Percentiles rank a stretch among this genome's conserved stretches.
Conservation (phyloP, 2,797 vertebrate species). For the Steatocranus sp. region DNA sequence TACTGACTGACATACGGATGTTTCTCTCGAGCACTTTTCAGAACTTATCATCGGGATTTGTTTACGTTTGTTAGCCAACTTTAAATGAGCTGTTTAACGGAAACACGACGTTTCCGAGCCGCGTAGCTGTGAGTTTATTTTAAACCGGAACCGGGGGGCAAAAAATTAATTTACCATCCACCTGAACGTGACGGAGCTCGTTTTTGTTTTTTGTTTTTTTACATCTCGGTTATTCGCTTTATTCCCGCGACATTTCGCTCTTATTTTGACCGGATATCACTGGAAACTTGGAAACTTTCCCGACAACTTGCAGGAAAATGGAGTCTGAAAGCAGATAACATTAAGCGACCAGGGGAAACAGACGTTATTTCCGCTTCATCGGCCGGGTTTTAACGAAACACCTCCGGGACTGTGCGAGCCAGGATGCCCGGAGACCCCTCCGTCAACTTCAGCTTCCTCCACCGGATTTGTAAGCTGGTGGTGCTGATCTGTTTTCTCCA, state of each 20-base stretch:
- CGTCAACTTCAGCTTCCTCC: conserved; percentile 60
- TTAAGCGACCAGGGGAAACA: neutral
- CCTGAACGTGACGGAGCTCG: neutral
- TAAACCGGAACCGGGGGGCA: neutral
- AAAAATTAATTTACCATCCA: neutral
- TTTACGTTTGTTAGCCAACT: neutral
- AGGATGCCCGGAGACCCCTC: conserved; percentile 53
- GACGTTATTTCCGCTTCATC: neutral
- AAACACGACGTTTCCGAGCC: neutral
- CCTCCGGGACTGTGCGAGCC: neutral
- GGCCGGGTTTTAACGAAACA: neutral
- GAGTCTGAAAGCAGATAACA: conserved; percentile 3
- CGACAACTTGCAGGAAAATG: neutral
- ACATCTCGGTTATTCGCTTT: neutral
- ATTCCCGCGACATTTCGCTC: neutral
- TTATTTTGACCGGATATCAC: neutral
- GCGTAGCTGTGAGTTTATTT: neutral
- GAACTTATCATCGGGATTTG: neutral
- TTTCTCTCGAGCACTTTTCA: neutral
- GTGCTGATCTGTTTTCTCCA: conserved; percentile 76
- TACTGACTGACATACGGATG: fast-evolving
- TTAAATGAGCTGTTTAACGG: neutral
- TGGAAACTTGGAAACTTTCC: neutral
- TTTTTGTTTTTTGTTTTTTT: neutral
- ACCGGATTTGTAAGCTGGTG: conserved; percentile 74